phyloP scores from a whole-genome alignment of 1,140 invertebrate species.

The Onthophagus taurus region DNA sequence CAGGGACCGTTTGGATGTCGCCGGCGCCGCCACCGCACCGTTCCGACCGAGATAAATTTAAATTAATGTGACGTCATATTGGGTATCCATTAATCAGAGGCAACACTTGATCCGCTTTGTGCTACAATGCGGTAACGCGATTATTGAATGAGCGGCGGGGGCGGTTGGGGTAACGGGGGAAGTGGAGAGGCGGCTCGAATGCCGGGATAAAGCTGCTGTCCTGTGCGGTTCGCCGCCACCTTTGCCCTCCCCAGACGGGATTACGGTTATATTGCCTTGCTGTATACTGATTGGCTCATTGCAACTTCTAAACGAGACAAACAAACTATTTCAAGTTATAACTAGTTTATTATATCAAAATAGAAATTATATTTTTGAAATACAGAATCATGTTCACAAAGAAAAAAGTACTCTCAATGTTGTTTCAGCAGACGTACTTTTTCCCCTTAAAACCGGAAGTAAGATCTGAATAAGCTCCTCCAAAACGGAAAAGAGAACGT shows the following conservation, averaged over 20 bases:
- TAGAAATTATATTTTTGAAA: too few species aligned
- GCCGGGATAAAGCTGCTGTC: slow-evolving; percentile 20
- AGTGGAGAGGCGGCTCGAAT: too few species aligned
- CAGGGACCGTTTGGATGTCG: too few species aligned
- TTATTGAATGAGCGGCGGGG: slow-evolving; percentile 20
- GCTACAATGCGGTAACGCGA: slow-evolving; percentile 20
- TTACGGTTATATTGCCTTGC: slow-evolving; percentile 12
- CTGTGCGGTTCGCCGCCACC: slow-evolving; percentile 6
- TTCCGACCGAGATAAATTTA: slow-evolving; percentile 21
- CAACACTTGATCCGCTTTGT: slow-evolving; percentile 23
- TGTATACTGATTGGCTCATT: slow-evolving; percentile 12
- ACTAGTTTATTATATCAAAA: too few species aligned
- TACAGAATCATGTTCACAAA: too few species aligned
- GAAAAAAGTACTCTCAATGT: too few species aligned
- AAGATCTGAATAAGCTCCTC: too few species aligned
- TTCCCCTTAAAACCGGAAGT: too few species aligned
- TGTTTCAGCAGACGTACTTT: too few species aligned
- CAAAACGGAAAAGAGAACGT: too few species aligned
- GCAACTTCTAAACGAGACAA: too few species aligned
- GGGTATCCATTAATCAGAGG: slow-evolving; percentile 24
- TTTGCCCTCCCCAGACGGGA: slow-evolving; percentile 14
- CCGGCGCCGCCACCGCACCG: slow-evolving; percentile 4
- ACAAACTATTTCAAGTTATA: too few species aligned
- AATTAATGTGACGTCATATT: slow-evolving; percentile 25
- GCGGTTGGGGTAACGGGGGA: slow-evolving; percentile 11